Conservation (phyloP, 2,797 vertebrate species). For the Glossophaga mutica region DNA sequence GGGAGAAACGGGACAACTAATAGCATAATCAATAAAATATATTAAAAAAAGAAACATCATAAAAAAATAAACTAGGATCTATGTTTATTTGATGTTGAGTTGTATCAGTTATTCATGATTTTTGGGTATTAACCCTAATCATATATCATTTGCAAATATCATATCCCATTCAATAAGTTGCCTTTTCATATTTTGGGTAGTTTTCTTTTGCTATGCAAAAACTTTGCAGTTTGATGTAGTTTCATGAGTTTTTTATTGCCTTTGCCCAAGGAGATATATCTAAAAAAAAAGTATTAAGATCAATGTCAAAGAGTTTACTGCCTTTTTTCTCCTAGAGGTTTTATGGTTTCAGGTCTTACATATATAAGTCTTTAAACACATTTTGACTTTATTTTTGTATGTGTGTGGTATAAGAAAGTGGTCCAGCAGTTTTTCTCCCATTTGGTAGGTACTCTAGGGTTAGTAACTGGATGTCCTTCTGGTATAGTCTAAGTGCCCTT, state of each 20-base stretch:
- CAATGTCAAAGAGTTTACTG: too few species aligned
- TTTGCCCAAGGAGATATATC: too few species aligned
- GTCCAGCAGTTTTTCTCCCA: background rate
- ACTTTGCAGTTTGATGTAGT: background rate
- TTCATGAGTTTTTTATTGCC: background rate
- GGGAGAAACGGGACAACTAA: too few species aligned
- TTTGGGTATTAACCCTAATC: too few species aligned
- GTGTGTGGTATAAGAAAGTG: background rate
- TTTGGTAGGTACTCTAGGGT: background rate
- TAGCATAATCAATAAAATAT: too few species aligned
- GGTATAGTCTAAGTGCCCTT: background rate
- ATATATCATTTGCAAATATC: background rate
- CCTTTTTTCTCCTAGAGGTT: background rate
- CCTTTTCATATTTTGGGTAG: background rate
- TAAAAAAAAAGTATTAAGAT: too few species aligned
- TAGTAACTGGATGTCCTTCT: background rate
- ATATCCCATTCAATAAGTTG: background rate
- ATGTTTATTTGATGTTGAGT: too few species aligned
- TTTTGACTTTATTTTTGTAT: background rate
- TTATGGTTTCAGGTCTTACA: background rate
- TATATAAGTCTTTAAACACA: background rate
- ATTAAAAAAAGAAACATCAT: too few species aligned
- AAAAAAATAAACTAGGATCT: too few species aligned
- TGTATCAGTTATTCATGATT: too few species aligned
- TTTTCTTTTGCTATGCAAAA: background rate